Conservation (phyloP, 2,888 invertebrate species). For the Drosophila paranaensis region DNA sequence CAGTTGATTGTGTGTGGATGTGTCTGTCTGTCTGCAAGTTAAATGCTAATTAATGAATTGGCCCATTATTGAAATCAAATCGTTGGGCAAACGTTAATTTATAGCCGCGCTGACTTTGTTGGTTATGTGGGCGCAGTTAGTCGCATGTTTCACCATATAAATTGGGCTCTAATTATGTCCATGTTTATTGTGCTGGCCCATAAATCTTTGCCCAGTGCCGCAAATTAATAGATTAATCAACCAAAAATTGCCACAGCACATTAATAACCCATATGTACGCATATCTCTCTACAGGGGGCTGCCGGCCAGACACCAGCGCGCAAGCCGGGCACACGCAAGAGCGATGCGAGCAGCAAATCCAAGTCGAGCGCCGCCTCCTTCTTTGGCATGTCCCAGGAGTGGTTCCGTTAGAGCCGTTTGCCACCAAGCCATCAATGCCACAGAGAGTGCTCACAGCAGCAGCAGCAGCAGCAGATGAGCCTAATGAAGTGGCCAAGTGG, state of each 20-base stretch:
- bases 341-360: slow-evolving; percentile 67
- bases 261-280: slow-evolving; percentile 69
- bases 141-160: slow-evolving; percentile 68
- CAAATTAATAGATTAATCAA: slow-evolving; percentile 78
- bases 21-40: slow-evolving; percentile 25
- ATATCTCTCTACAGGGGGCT: slow-evolving; percentile 22
- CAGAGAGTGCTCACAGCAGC: slow-evolving; percentile 7
- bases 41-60: slow-evolving; percentile 76
- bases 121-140: slow-evolving; percentile 52
- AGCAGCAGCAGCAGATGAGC: slow-evolving; percentile 30
- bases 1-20: neutral
- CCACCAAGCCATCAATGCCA: slow-evolving; percentile 14
- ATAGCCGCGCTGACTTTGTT: slow-evolving; percentile 52
- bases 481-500: slow-evolving; percentile 64
- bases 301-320: slow-evolving; percentile 64
- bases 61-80: slow-evolving; percentile 75
- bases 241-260: slow-evolving; percentile 68
- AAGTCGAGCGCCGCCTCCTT: slow-evolving; percentile 92
- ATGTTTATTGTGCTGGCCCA: slow-evolving; percentile 39
- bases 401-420: slow-evolving; percentile 87
- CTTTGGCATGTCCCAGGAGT: slow-evolving; percentile 93
- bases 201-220: slow-evolving; percentile 58
- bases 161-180: slow-evolving; percentile 65
- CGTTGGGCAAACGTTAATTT: slow-evolving; percentile 66
- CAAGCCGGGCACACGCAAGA: slow-evolving; percentile 60